Conservation (phyloP, 30 jellyfish, hydroid and myxozoan genomes). For the Chironex yamaguchii region DNA sequence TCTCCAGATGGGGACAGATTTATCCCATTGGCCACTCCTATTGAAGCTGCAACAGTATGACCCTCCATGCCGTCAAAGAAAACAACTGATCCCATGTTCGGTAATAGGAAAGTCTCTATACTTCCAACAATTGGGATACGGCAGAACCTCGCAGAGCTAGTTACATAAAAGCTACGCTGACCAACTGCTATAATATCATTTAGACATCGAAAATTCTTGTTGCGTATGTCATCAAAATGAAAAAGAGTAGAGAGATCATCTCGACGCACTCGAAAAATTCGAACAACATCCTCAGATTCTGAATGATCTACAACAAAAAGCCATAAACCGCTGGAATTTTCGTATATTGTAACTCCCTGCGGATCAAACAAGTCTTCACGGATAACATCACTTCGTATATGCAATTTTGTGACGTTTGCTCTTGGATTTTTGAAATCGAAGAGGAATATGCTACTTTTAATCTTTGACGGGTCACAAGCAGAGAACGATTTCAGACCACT, state of each 20-base stretch:
- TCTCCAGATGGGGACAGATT: constrained; percentile 67
- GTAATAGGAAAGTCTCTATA: not conserved
- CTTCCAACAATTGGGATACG: not conserved
- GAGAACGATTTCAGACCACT: constrained; percentile 74
- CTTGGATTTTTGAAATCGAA: constrained; percentile 82
- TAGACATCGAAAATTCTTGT: constrained; percentile 70
- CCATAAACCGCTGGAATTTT: not conserved
- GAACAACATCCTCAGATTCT: constrained; percentile 71
- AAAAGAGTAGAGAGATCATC: constrained; percentile 25
- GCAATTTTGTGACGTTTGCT: constrained; percentile 43
- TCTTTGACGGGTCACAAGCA: constrained; percentile 38
- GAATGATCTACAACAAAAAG: constrained; percentile 84
- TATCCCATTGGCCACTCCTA: constrained; percentile 75
- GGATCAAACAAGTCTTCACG: constrained; percentile 71
- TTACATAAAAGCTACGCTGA: constrained; percentile 71
- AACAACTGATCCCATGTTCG: constrained; percentile 66
- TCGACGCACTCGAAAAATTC: constrained; percentile 59
- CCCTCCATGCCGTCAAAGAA: constrained; percentile 71
- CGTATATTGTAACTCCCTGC: constrained; percentile 86
- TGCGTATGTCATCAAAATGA: constrained; percentile 69
- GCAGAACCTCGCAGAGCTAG: constrained; percentile 76
- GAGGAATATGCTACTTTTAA: constrained; percentile 70
- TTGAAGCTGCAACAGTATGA: constrained; percentile 17
- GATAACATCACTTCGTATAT: constrained; percentile 42
- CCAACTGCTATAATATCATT: constrained; percentile 78